Percentiles rank a stretch among this genome's conserved stretches.
These are phyloP conservation scores for Paradoxurus hermaphroditus DNA, from an alignment of 2,113 vertebrate genomes.

Conservation along the genomic window DNA sequence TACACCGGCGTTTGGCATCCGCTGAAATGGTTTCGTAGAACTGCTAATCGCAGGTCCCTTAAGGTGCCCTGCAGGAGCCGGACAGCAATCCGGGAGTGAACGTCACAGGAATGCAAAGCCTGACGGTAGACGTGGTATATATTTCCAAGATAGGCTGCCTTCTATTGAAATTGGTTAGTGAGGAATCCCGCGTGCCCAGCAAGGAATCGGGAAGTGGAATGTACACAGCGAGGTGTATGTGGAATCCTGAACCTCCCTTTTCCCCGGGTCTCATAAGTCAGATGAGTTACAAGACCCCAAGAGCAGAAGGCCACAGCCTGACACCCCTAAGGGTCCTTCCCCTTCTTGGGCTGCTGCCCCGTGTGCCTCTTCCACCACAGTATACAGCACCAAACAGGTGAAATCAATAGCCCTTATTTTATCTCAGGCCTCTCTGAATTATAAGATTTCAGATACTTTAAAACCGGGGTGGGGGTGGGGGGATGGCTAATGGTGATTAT, in stretches of 20 bases:
- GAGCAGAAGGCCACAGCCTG: background rate
- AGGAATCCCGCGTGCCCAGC: background rate
- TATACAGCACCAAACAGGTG: background rate
- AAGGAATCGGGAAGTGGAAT: background rate
- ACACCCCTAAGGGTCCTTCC: background rate
- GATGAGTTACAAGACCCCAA: background rate
- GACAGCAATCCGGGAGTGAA: background rate
- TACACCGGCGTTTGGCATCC: background rate
- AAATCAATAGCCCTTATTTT: background rate
- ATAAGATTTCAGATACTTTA: background rate
- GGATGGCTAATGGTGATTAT: background rate
- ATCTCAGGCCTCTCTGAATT: background rate
- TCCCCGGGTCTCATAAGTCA: background rate
- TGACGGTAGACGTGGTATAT: rapidly evolving
- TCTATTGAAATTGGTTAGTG: no score
- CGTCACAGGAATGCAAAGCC: background rate
- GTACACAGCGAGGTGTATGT: rapidly evolving
- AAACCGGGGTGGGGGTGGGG: background rate
- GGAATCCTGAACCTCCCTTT: background rate
- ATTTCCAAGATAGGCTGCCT: background rate
- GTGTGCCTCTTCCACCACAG: rapidly evolving
- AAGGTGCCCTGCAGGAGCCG: background rate
- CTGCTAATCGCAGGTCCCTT: background rate
- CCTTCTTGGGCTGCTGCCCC: background rate
- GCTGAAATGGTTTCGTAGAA: background rate